phyloP scores from a whole-genome alignment of 2,113 vertebrate species.

The Pelecanoides urinatrix region DNA sequence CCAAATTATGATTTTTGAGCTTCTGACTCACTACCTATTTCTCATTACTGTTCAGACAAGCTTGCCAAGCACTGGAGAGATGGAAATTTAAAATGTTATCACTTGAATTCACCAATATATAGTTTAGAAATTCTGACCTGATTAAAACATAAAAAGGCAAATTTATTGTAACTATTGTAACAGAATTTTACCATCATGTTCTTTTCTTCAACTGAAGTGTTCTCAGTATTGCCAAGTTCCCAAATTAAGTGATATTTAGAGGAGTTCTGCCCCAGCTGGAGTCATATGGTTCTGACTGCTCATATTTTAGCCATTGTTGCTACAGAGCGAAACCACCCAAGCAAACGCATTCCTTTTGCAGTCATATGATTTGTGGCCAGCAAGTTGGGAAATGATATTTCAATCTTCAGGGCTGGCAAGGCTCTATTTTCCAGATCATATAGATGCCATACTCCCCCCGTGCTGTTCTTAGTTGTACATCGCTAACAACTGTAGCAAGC shows the following conservation, averaged over 20 bases:
- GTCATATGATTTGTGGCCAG: background rate
- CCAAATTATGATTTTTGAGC: background rate
- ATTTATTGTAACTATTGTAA: background rate
- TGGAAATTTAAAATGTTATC: background rate
- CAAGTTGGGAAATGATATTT: background rate
- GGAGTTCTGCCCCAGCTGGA: background rate
- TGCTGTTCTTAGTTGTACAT: background rate
- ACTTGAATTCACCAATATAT: background rate
- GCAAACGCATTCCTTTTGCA: background rate
- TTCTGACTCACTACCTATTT: background rate
- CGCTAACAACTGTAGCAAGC: background rate
- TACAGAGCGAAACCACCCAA: background rate
- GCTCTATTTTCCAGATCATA: background rate
- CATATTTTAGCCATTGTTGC: background rate
- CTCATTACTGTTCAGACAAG: background rate
- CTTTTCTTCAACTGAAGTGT: background rate
- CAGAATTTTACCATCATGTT: background rate
- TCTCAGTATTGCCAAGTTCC: background rate
- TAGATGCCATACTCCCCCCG: rapidly evolving
- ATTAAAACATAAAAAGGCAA: background rate
- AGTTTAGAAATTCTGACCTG: background rate
- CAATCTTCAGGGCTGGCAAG: background rate
- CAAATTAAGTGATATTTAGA: background rate
- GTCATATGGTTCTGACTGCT: background rate
- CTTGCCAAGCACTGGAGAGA: background rate